Evolutionary conservation across 2,113 vertebrate species (phyloP).

Genomic region (Poeciliopsis retropinna): DNA sequence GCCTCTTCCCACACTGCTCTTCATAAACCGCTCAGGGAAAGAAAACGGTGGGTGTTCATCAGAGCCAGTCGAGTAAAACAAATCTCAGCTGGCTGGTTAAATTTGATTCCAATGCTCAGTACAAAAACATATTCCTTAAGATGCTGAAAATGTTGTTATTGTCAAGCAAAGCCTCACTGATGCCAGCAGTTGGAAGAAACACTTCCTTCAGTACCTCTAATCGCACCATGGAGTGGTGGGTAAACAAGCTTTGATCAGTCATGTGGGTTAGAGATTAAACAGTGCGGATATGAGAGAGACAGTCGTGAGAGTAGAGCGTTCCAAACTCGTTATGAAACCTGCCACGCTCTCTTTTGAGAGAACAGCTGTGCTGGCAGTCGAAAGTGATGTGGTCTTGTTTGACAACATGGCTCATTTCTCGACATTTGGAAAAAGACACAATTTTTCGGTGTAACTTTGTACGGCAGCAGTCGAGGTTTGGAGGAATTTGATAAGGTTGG

Average conservation of each 20-base stretch:
- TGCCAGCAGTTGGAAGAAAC: conserved; percentile 69
- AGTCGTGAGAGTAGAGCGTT: conserved; percentile 64
- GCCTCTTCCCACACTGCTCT: conserved; percentile 60
- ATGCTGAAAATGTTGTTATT: conserved; percentile 70
- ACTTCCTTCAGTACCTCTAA: conserved; percentile 72
- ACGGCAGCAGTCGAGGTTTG: conserved; percentile 6
- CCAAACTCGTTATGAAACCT: conserved; percentile 69
- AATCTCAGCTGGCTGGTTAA: conserved; percentile 62
- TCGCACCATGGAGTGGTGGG: conserved; percentile 66
- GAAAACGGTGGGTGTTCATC: conserved; percentile 72
- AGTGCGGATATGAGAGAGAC: conserved; percentile 60
- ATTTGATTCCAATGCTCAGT: conserved; percentile 59
- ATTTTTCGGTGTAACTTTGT: conserved; percentile 30
- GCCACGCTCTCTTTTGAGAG: conserved; percentile 68
- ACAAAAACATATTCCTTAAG: conserved; percentile 63
- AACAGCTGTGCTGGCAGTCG: conserved; percentile 68
- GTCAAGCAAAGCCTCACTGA: conserved; percentile 69
- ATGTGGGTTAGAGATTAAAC: conserved; percentile 76
- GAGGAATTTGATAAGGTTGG: conserved; percentile 26
- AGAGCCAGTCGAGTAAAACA: conserved; percentile 57
- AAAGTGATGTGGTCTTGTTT: conserved; percentile 66
- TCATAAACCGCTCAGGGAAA: conserved; percentile 56
- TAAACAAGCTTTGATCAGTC: conserved; percentile 79
- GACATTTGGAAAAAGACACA: conserved; percentile 49
- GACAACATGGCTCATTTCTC: conserved; percentile 66